Base-by-base conservation (phyloP, 2,888 invertebrate species). In the Drosophila atroscutellata region DNA sequence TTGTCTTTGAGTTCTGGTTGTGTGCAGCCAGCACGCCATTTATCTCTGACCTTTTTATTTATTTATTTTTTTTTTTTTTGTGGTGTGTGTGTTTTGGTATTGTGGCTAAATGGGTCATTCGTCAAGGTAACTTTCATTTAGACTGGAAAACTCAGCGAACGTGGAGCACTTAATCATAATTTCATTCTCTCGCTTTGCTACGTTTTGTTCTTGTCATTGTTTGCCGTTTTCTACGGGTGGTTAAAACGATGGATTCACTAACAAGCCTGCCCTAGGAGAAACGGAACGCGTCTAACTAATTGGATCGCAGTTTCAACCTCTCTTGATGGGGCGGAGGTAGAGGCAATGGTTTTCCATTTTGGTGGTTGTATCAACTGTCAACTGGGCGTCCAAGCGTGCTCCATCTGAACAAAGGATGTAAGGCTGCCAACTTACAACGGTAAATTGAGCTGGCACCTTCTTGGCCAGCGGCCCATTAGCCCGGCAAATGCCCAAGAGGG, bases 111-210 rank as follows among this genome's bases (percentile, higher is more conserved):
- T 91, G 74, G 91, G 91, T 91, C 91, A 91, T 89, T 91, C 91
- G 92, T 91, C 92, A 91, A 91, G 91, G 92, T 91, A 92, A 91
- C 92, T 91, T 91, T 92, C 91, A 91, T 91, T 92, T 91, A 81
- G 86, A 80, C 86, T 80, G 80, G 87, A 86, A 86, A 88, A 83
- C 83, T 74, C 71, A 86, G 57, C 80, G 63, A 88, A 77, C 86
- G 81, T 83, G 72, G 81, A 72, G 81, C 90, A 79, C 81, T 90
- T 86, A 89, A 90, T 86, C 90, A 89, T 90, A 90, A 86, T 88
- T 88, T 85, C 77, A 77, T 81, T 77, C 64, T 72, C 67, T 76
- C 74, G 49, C 49, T 66, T 70, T 71, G 47, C 49, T 72, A 37
- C 62, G 69, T 75, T 75, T 87, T 85, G 75, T 77, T 84, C 88